Base-by-base conservation (phyloP, 2,888 invertebrate genomes). In the Drosophila kuntzei region DNA sequence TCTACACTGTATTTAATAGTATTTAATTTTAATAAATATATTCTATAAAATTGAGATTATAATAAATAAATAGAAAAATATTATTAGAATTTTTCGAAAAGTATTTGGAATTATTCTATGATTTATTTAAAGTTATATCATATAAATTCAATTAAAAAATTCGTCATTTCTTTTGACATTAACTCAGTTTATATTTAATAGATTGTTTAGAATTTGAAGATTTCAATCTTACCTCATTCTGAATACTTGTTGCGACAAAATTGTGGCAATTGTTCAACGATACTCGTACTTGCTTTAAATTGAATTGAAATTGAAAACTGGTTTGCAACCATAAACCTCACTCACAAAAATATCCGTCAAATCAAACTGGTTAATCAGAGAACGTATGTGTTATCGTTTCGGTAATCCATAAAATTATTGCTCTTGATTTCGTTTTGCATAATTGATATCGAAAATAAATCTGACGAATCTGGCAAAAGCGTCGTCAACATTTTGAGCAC, bases 351-450 rank as follows among this genome's bases (percentile, higher is more conserved):
- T 57, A 54, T 65, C 36, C 47, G 36, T 50, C 64, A 39, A 18
- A 14, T 71, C 37, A 54, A 76, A 71, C 71, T 49, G 67, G 57
- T 73, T 72, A 53, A 61, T 37, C 14, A 12, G 37, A 46, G 36
- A 25, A 50, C 37, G 49, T 50, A 37, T 41, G 34, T 57, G n/a
- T n/a, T 41, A 41, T 53, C 41, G 39, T 36, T 37, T 11, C 8
- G 14, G 29, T 60, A 49, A 74, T 83, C 80, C 72, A 83, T 76
- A 53, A 72, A 83, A 73, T 67, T 47, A 86, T 73, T 69, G 71
- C 60, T 71, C 55, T 69, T 46, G 60, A 62, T 43, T 20, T 41
- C 20, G 11, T 41, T 20, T 53, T 60, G 49, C 58, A 29, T 46
- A 59, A 46, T 61, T 44, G 53, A 65, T 61, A 53, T 47, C 39